Base-by-base conservation (phyloP, 2,797 vertebrate genomes). In the Parauchenoglanis punctatus region DNA sequence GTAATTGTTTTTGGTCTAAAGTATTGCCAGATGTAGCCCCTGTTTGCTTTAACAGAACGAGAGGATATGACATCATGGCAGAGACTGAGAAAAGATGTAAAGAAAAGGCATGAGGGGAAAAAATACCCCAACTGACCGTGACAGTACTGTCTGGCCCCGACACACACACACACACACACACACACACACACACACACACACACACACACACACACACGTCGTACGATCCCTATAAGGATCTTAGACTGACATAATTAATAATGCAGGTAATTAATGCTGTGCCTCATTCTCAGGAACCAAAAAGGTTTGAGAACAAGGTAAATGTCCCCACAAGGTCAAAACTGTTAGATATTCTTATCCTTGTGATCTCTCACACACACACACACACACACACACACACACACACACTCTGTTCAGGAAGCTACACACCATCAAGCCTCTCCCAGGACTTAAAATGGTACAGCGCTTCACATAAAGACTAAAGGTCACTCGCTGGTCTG, bases 11-110 rank as follows among this genome's bases (percentile, higher is more conserved):
- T 85, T 58, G 58, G 56, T 15, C 59, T 54, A 78, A 88, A 87
- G 35, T 67, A 81, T 54, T 88, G 56, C 73, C 76, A 81, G 86
- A 89, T 85, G 76, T 89, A 81, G 80, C 58, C 76, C 46, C 40
- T 85, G 83, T 70, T 88, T 89, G 73, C 88, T 73, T 81, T 63
- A 72, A 83, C 58, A 89, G 80, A 83, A 87, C 67, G 31, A 72
- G 61, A 88, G 86, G 83, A 87, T 75, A 86, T 87, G 87, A 89
- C 54, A 54, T 89, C 84, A 87, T 67, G 18, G n/a, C 23, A 8
- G 31, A 91, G 75, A 87, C 68, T n/a, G 68, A 87, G 70, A 28
- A 76, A 72, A 77, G 73, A 82, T 49, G 59, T 49, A 83, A 65
- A 86, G 77, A 89, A 54, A 86, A 46, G 58, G 63, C 70, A 44